Conservation (phyloP, 92 coral and sea anemone genomes). For the Siderastrea siderea region DNA sequence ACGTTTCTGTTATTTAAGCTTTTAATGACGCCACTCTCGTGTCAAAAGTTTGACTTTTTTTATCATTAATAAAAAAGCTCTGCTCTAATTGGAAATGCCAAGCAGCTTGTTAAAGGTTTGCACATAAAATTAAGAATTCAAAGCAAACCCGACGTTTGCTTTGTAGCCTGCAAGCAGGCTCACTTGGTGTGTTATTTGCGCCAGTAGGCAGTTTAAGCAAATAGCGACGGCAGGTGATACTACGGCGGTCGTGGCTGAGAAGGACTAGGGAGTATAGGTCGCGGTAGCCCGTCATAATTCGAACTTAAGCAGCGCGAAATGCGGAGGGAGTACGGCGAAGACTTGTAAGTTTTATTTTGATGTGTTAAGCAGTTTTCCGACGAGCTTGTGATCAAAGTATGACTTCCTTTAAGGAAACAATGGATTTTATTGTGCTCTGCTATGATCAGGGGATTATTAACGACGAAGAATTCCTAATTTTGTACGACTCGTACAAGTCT, state of each 20-base stretch:
- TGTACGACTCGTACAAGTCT: no score
- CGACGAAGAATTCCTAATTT: conserved; percentile 25
- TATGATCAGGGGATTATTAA: conserved; percentile 15
- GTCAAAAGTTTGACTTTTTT: no score
- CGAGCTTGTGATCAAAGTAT: background rate
- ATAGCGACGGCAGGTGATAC: conserved; percentile 8
- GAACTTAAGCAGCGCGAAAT: conserved; percentile 14
- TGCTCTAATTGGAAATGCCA: no score
- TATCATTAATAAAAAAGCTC: no score
- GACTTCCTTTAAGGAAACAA: conserved; percentile 2
- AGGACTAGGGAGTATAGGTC: background rate
- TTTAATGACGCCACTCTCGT: no score
- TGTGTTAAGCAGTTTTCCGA: background rate
- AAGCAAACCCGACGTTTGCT: no score
- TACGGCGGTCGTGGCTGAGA: conserved; percentile 4
- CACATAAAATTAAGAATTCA: no score
- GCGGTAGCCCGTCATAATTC: background rate
- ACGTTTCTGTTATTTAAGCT: no score
- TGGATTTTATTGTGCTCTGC: conserved; percentile 10
- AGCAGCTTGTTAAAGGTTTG: no score
- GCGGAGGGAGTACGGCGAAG: background rate
- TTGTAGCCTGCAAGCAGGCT: no score
- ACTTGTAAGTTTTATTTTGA: background rate
- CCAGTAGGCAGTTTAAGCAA: conserved; percentile 20
- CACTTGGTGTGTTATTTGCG: no score